These are phyloP conservation scores for Linnaemya tessellans DNA, from an alignment of 2,888 invertebrate genomes.

Conservation along the genomic window DNA sequence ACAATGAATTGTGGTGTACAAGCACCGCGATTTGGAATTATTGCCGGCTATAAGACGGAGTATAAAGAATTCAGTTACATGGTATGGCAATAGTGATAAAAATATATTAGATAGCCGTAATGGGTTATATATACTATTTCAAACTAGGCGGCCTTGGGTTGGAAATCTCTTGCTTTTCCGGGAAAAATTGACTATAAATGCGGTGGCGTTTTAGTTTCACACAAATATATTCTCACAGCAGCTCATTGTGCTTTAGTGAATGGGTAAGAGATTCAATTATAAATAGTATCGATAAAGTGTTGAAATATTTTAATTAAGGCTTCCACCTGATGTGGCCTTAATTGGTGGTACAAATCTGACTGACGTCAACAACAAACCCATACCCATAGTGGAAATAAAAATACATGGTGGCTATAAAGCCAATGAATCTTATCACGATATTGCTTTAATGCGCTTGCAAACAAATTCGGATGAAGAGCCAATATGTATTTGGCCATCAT, in stretches of 20 bases:
- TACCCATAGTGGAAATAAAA: constrained; percentile 53
- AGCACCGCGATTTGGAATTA: constrained; percentile 3
- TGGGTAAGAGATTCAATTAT: constrained; percentile 51
- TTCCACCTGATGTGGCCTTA: constrained; percentile 60
- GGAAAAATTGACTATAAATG: constrained; percentile 65
- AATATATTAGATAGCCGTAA: background rate
- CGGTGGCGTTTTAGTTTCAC: constrained; percentile 67
- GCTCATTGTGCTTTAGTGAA: constrained; percentile 67
- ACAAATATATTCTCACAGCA: constrained; percentile 64
- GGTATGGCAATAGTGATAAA: constrained; percentile 53
- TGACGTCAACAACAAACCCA: constrained; percentile 15
- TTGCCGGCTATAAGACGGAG: constrained; percentile 55
- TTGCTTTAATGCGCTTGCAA: constrained; percentile 64
- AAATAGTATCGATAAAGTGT: background rate
- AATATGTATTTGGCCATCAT: constrained; percentile 80
- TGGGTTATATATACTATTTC: background rate
- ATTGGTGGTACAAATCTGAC: constrained; percentile 69
- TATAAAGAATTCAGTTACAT: constrained; percentile 73
- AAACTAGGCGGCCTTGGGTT: constrained; percentile 68
- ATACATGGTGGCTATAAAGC: constrained; percentile 62
- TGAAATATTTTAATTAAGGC: background rate
- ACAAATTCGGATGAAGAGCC: background rate
- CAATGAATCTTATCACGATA: constrained; percentile 68
- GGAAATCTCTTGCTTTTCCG: constrained; percentile 32
- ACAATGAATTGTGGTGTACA: constrained; percentile 40